Percentiles rank a stretch among this genome's conserved stretches.
Conservation (phyloP, 2,113 vertebrate genomes). For the Hemibagrus wyckioides region DNA sequence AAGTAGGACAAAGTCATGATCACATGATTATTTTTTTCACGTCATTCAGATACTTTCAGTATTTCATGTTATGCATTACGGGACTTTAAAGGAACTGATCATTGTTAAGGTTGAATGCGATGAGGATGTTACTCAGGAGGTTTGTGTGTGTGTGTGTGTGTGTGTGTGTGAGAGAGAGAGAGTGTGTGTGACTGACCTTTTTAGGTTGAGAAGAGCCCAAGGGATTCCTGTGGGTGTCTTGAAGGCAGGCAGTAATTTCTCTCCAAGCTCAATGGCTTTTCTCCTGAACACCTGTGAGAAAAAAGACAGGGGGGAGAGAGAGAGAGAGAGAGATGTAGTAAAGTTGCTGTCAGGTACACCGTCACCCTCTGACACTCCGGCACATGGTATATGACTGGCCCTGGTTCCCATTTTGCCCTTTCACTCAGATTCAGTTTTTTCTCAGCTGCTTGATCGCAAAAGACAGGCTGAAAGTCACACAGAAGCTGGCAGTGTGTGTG, state of each 20-base stretch:
- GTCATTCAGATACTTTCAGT: not conserved
- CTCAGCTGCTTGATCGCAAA: not conserved
- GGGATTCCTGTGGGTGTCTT: slow-evolving; percentile 96
- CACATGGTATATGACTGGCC: slow-evolving; percentile 22
- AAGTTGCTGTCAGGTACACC: not conserved
- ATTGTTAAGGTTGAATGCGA: not conserved
- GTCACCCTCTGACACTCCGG: not conserved
- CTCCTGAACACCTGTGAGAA: slow-evolving; percentile 85
- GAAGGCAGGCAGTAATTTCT: slow-evolving; percentile 96
- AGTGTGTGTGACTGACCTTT: slow-evolving; percentile 80
- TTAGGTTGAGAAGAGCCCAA: slow-evolving; percentile 97
- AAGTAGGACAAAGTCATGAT: not conserved
- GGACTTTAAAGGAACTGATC: not conserved
- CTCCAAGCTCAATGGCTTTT: slow-evolving; percentile 93
- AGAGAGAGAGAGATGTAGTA: slow-evolving; percentile 19
- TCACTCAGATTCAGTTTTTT: not conserved
- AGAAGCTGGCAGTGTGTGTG: slow-evolving; percentile 9
- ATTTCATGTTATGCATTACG: not conserved
- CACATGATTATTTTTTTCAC: not conserved
- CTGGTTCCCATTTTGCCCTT: slow-evolving; percentile 1
- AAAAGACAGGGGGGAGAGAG: slow-evolving; percentile 5
- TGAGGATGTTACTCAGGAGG: not conserved
- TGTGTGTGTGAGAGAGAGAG: slow-evolving; percentile 31
- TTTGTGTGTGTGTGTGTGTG: not conserved
- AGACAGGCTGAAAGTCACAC: slow-evolving; percentile 18